Conservation (phyloP, 1,140 invertebrate genomes). For the Cotesia typhae region DNA sequence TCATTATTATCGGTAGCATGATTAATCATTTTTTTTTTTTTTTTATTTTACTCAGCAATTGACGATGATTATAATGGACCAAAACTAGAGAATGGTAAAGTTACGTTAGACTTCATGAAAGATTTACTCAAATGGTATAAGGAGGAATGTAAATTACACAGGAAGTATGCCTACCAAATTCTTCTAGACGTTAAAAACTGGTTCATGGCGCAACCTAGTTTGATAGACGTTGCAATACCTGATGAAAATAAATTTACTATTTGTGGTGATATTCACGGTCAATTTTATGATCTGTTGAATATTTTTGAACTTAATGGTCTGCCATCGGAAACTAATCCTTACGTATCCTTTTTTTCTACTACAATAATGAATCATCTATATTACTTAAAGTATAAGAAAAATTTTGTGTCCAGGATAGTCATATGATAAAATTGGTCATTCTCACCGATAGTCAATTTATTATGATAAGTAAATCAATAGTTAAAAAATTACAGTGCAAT, state of each 20-base stretch:
- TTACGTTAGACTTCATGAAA: constrained; percentile 84
- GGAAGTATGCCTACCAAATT: constrained; percentile 98
- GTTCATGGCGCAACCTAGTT: constrained; percentile 84
- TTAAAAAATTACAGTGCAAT: too few species aligned
- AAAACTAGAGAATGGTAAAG: constrained; percentile 85
- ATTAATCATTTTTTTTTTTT: constrained; percentile 17
- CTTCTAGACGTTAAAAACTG: constrained; percentile 88
- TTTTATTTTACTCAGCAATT: constrained; percentile 74
- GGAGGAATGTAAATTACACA: constrained; percentile 91
- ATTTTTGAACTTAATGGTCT: constrained; percentile 97
- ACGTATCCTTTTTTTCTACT: constrained; percentile 73
- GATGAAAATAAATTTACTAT: constrained; percentile 95
- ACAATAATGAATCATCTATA: too few species aligned
- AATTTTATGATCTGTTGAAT: constrained; percentile 98
- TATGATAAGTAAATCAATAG: too few species aligned
- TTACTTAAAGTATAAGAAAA: too few species aligned
- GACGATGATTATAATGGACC: constrained; percentile 96
- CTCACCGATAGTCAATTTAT: too few species aligned
- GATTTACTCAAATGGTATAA: constrained; percentile 92
- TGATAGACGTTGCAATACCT: constrained; percentile 90
- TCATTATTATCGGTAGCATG: background rate
- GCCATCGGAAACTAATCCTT: constrained; percentile 95
- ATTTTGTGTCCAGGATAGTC: too few species aligned
- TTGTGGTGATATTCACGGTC: constrained; percentile 99
- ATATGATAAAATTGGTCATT: too few species aligned